These are phyloP conservation scores for Eupsilia transversa DNA, from an alignment of 2,888 invertebrate genomes.

Conservation along the genomic window DNA sequence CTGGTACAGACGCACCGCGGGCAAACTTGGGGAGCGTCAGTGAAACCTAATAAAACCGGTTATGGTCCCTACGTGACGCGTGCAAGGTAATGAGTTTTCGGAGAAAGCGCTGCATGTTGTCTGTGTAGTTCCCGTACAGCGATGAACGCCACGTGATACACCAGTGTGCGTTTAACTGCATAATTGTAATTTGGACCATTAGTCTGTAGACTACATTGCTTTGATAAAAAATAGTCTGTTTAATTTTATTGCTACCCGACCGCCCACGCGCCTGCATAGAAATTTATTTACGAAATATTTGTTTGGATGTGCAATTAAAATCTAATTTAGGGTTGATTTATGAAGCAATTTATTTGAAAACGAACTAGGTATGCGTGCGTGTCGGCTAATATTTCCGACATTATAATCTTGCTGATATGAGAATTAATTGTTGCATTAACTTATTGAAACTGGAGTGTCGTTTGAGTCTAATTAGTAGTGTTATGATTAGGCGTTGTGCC, in stretches of 20 bases:
- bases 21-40: constrained; percentile 78
- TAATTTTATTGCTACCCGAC: constrained; percentile 43
- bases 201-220: constrained; percentile 36
- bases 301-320: constrained; percentile 54
- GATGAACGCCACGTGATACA: constrained; percentile 50
- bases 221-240: constrained; percentile 47
- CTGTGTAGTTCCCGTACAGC: constrained; percentile 75
- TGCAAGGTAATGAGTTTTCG: constrained; percentile 89
- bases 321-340: constrained; percentile 58
- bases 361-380: constrained; percentile 42
- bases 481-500: background rate
- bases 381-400: constrained; percentile 25
- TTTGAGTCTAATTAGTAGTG: constrained; percentile 5
- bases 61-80: constrained; percentile 88
- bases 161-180: constrained; percentile 55
- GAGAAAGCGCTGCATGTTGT: constrained; percentile 83
- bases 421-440: constrained; percentile 20
- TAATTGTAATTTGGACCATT: constrained; percentile 62
- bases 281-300: constrained; percentile 47
- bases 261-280: constrained; percentile 38
- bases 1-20: constrained; percentile 74
- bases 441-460: constrained; percentile 29
- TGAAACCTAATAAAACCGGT: constrained; percentile 89
- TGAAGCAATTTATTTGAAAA: constrained; percentile 49
- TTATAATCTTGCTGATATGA: constrained; percentile 20